phyloP scores from a whole-genome alignment of 2,888 invertebrate species.

The Hypena proboscidalis region DNA sequence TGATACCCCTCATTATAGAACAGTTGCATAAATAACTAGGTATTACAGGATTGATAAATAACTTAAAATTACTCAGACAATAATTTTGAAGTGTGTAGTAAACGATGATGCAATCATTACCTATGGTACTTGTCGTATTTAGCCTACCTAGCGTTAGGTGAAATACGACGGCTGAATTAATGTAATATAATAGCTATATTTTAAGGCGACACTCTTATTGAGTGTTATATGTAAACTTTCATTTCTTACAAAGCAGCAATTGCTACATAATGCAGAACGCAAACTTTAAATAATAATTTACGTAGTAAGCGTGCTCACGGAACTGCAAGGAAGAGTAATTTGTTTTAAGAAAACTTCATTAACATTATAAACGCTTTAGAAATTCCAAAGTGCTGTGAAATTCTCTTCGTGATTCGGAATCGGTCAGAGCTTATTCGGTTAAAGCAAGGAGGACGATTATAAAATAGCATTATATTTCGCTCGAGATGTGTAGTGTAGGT shows the following conservation, averaged over 20 bases:
- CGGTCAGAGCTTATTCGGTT: constrained; percentile 6
- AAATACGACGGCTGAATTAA: too few relatives aligned
- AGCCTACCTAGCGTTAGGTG: too few relatives aligned
- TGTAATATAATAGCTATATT: too few relatives aligned
- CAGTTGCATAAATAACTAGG: too few relatives aligned
- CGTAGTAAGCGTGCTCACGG: constrained; percentile 1
- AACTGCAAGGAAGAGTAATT: constrained; percentile 7
- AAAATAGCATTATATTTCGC: constrained; percentile 38
- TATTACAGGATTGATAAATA: too few relatives aligned
- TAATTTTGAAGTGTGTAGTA: too few relatives aligned
- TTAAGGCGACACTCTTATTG: too few relatives aligned
- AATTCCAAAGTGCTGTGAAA: neutral
- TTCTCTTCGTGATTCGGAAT: neutral
- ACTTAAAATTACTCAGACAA: too few relatives aligned
- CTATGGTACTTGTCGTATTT: too few relatives aligned
- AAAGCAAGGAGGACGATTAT: too few relatives aligned
- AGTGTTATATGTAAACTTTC: constrained; percentile 1
- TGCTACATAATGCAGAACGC: constrained; percentile 1
- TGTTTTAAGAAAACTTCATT: constrained; percentile 10
- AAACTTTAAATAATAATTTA: constrained; percentile 9
- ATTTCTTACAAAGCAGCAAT: constrained; percentile 5
- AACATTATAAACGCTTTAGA: constrained; percentile 5
- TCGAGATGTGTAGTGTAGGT: constrained; percentile 31
- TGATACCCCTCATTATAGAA: too few relatives aligned
- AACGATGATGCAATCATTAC: too few relatives aligned